Evolutionary conservation across 2,888 invertebrate genomes (phyloP).

Genomic region (Elaeidobius kamerunicus): DNA sequence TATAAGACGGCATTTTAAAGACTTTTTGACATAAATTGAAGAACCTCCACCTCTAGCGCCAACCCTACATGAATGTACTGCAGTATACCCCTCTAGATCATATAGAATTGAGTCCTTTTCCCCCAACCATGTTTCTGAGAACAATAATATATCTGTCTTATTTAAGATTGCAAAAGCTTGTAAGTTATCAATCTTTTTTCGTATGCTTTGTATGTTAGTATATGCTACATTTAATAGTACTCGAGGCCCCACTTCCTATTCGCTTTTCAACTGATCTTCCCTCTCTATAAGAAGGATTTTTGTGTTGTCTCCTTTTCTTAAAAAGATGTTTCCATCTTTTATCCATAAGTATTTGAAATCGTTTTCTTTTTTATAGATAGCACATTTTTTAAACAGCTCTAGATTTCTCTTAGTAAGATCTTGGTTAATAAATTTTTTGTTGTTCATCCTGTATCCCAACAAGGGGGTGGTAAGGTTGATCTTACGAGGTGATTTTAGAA

Average conservation of each 20-base stretch:
- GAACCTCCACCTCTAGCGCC: slow-evolving; percentile 8
- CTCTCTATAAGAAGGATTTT: slow-evolving; percentile 5
- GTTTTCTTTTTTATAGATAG: neutral
- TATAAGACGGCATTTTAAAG: neutral
- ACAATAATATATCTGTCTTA: slow-evolving; percentile 6
- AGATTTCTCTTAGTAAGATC: neutral
- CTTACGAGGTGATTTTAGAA: neutral
- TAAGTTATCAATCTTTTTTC: slow-evolving; percentile 1
- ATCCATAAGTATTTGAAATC: neutral
- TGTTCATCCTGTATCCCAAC: neutral
- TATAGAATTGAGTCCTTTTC: slow-evolving; percentile 7
- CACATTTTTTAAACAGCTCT: slow-evolving; percentile 1
- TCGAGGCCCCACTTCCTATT: neutral
- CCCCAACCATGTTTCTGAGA: slow-evolving; percentile 13
- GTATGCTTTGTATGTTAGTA: neutral
- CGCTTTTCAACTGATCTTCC: neutral
- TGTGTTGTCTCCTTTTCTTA: neutral
- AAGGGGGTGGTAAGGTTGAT: neutral
- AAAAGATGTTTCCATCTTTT: neutral
- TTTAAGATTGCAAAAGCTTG: slow-evolving; percentile 4
- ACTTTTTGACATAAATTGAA: slow-evolving; percentile 1
- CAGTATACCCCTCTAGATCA: slow-evolving; percentile 4
- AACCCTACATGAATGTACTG: slow-evolving; percentile 11
- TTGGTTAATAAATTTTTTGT: neutral
- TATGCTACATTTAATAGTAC: neutral